These are phyloP conservation scores for Pseudopodoces humilis DNA, from an alignment of 2,113 vertebrate species.

Conservation along the genomic window DNA sequence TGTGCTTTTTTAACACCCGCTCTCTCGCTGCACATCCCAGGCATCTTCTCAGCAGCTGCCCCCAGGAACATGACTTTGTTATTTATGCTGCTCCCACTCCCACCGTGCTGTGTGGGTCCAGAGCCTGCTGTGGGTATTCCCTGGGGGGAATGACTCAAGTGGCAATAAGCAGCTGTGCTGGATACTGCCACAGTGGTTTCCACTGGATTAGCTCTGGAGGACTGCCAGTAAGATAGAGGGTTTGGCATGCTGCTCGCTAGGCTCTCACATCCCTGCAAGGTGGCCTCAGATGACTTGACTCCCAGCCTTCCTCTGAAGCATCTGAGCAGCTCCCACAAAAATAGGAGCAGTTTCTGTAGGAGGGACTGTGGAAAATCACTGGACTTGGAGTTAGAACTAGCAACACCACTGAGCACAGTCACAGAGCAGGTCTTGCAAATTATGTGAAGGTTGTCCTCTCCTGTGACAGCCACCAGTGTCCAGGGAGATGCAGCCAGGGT, in stretches of 20 bases:
- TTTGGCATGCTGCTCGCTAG: background rate
- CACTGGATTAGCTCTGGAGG: background rate
- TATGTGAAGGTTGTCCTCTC: background rate
- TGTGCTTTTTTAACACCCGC: background rate
- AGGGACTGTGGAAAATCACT: background rate
- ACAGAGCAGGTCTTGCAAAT: background rate
- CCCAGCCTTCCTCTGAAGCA: background rate
- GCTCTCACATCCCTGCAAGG: background rate
- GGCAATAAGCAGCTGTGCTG: background rate
- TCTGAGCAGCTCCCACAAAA: background rate
- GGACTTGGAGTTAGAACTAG: background rate
- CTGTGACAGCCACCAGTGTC: background rate
- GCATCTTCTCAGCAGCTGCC: background rate
- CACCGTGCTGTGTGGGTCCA: rapidly evolving
- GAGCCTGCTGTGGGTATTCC: background rate
- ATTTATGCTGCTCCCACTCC: background rate
- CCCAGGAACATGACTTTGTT: background rate
- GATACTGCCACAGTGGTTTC: background rate
- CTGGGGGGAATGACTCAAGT: background rate
- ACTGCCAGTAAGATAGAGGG: background rate
- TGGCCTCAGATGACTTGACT: background rate
- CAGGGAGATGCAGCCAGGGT: background rate
- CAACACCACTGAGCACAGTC: background rate
- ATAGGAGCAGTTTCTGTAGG: background rate
- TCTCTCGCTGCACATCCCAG: background rate